These are phyloP conservation scores for Gouania willdenowi DNA, from an alignment of 2,797 vertebrate genomes.

Conservation along the genomic window DNA sequence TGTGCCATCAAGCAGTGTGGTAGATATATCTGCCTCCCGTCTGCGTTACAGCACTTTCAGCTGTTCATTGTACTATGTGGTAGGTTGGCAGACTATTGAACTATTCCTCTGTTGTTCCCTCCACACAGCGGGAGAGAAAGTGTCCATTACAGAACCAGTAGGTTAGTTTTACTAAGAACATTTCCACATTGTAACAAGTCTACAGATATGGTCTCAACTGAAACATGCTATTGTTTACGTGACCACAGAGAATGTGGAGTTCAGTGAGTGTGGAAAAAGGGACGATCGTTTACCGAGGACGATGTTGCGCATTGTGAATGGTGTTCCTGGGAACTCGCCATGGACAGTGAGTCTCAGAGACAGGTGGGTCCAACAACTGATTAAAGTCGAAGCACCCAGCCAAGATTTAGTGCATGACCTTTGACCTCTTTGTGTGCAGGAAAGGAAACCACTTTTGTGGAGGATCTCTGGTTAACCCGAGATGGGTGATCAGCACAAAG, in stretches of 20 bases:
- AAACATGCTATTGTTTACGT: no score
- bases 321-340: constrained; percentile 88
- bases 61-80: constrained; percentile 1
- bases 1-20: constrained; percentile 90
- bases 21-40: constrained; percentile 39
- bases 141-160: constrained; percentile 58
- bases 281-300: constrained; percentile 54
- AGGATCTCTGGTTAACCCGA: constrained; percentile 87
- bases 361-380: constrained; percentile 70
- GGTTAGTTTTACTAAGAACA: constrained; percentile 56
- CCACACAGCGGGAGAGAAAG: constrained; percentile 74
- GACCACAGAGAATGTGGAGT: constrained; percentile 76
- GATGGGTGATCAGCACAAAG: constrained; percentile 94
- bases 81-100: constrained; percentile 20
- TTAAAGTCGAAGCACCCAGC: constrained; percentile 1
- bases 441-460: constrained; percentile 93
- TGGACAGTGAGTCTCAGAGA: constrained; percentile 96
- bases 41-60: not conserved
- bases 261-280: constrained; percentile 86
- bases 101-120: constrained; percentile 29
- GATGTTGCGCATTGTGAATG: constrained; percentile 78
- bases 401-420: constrained; percentile 14
- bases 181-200: not conserved
- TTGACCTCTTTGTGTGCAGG: constrained; percentile 62
- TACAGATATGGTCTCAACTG: not conserved